Evolutionary conservation across 2,113 vertebrate species (phyloP).

Genomic region (Forbesichthys agassizii): DNA sequence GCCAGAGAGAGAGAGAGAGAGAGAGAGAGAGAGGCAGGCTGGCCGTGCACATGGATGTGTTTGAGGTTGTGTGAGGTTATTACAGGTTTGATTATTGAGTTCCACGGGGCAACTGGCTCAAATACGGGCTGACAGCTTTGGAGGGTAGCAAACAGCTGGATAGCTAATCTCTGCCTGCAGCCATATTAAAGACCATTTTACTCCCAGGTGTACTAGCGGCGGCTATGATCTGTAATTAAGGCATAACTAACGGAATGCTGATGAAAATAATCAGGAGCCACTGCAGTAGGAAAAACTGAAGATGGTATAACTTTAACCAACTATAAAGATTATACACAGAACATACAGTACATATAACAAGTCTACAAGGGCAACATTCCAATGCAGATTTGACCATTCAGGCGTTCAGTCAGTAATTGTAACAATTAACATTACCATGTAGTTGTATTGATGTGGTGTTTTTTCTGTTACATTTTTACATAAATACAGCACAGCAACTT

Average conservation of each 20-base stretch:
- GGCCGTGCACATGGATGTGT: constrained; percentile 25
- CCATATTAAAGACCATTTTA: constrained; percentile 67
- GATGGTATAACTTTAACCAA: constrained; percentile 34
- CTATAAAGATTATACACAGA: background rate
- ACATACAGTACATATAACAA: background rate
- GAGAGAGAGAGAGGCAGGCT: background rate
- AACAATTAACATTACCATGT: background rate
- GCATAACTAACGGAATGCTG: constrained; percentile 74
- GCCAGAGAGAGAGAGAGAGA: constrained; percentile 17
- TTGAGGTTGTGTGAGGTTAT: constrained; percentile 65
- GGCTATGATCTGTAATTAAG: constrained; percentile 74
- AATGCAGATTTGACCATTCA: too few species aligned
- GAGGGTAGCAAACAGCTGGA: constrained; percentile 75
- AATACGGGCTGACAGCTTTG: constrained; percentile 76
- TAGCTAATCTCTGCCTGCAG: constrained; percentile 69
- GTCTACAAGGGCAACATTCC: background rate
- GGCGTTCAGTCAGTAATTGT: background rate
- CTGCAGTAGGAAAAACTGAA: constrained; percentile 55
- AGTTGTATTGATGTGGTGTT: too few species aligned
- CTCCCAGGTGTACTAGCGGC: constrained; percentile 68
- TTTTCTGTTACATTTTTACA: too few species aligned
- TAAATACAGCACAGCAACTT: too few species aligned
- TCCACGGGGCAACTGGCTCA: constrained; percentile 73
- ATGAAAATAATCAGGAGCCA: constrained; percentile 71
- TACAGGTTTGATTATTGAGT: constrained; percentile 73